These are phyloP conservation scores for Brotogeris chrysoptera DNA, from an alignment of 2,797 vertebrate genomes.

Conservation along the genomic window DNA sequence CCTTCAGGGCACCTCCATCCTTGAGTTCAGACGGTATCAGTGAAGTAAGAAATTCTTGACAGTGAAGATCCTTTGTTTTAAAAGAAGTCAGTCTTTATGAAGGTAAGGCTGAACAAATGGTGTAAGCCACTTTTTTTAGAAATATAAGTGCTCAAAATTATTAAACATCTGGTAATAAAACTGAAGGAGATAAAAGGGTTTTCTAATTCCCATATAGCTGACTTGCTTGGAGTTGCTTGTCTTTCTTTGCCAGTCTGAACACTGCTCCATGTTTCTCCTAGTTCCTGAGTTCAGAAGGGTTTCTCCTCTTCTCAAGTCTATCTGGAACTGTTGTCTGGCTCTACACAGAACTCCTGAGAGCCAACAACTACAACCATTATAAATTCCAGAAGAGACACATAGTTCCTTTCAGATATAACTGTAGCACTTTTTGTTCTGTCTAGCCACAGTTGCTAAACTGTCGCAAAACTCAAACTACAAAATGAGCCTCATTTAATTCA, in stretches of 20 bases:
- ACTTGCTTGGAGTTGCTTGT: not conserved
- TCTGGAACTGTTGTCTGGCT: not conserved
- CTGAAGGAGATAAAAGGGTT: not conserved
- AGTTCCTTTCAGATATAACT: not conserved
- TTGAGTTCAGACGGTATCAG: not conserved
- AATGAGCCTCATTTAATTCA: not conserved
- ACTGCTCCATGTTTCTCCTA: not conserved
- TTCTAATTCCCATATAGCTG: not conserved
- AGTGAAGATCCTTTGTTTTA: not conserved
- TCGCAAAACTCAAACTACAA: not conserved
- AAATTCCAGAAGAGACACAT: not conserved
- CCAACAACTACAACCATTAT: not conserved
- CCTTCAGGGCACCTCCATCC: not conserved
- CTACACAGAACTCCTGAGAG: not conserved
- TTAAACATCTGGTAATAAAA: not conserved
- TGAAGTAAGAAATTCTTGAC: not conserved
- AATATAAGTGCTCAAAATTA: not conserved
- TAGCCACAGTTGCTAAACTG: not conserved
- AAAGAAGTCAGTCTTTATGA: not conserved
- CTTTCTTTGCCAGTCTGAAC: not conserved
- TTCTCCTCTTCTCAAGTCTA: not conserved
- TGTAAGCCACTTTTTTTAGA: not conserved
- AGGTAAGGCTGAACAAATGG: not conserved
- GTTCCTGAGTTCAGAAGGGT: not conserved
- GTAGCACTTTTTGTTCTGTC: not conserved